Evolutionary conservation across 2,797 vertebrate genomes (phyloP).

Genomic region (Sebastes matsubarae): DNA sequence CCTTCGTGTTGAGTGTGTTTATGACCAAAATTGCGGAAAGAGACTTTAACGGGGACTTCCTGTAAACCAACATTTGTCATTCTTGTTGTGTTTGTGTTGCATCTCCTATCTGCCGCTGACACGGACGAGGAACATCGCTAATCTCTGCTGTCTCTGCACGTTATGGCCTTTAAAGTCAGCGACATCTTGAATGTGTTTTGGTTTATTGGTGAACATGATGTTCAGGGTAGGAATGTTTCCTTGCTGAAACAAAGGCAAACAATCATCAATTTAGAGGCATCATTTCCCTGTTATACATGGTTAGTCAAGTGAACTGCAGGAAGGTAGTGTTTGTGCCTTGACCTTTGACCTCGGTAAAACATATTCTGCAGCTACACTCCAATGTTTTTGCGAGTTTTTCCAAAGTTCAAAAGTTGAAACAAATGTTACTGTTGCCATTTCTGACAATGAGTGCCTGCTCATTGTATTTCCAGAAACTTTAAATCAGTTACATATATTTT

Average conservation of each 20-base stretch:
- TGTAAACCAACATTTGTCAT: conserved; percentile 34
- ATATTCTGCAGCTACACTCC: neutral
- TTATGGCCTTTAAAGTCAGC: neutral
- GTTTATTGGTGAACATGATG: neutral
- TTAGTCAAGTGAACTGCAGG: neutral
- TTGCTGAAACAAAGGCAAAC: neutral
- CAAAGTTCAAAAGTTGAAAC: neutral
- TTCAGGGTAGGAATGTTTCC: conserved; percentile 29
- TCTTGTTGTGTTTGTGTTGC: conserved; percentile 13
- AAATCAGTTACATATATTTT: neutral
- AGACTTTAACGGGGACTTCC: neutral
- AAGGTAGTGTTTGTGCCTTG: neutral
- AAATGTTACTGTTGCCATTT: neutral
- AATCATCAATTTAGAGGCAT: neutral
- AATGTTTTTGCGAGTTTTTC: neutral
- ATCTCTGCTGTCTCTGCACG: neutral
- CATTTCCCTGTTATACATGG: neutral
- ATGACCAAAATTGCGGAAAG: neutral
- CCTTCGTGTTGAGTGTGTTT: conserved; percentile 10
- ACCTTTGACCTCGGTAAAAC: neutral
- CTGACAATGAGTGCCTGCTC: neutral
- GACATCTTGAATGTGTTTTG: conserved; percentile 14
- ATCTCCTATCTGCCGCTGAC: conserved; percentile 22
- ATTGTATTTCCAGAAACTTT: neutral
- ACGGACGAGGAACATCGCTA: neutral